Percentiles rank a stretch among this genome's conserved stretches.
Evolutionary conservation across 1,140 invertebrate genomes (phyloP).

Genomic region (Caenorhabditis inopinata): DNA sequence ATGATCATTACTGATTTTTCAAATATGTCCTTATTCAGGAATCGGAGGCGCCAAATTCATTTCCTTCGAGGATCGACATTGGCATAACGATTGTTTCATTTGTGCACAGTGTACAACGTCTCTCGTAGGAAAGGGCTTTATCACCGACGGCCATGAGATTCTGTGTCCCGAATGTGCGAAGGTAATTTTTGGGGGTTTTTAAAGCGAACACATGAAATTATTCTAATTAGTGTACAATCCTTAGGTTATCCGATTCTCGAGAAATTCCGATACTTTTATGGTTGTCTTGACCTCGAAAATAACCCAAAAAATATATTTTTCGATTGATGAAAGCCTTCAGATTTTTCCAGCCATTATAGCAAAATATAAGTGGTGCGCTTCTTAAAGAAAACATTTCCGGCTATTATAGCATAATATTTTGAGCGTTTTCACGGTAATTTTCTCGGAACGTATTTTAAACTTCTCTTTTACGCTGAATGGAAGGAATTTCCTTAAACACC

Average conservation of each 20-base stretch:
- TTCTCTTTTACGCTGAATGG: no score
- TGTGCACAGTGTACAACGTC: slow-evolving; percentile 90
- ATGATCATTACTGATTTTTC: background rate
- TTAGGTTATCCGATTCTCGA: background rate
- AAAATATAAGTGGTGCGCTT: no score
- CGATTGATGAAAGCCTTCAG: no score
- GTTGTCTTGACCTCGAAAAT: no score
- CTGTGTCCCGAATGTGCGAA: slow-evolving; percentile 98
- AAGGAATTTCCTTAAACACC: no score
- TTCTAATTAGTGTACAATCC: background rate
- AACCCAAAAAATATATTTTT: no score
- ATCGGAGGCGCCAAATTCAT: slow-evolving; percentile 98
- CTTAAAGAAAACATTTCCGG: no score
- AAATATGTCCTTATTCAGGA: slow-evolving; percentile 74
- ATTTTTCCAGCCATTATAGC: no score
- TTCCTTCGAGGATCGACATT: slow-evolving; percentile 97
- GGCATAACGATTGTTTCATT: slow-evolving; percentile 96
- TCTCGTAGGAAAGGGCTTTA: slow-evolving; percentile 95
- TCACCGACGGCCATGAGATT: slow-evolving; percentile 93
- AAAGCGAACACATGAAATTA: background rate
- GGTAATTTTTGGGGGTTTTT: slow-evolving; percentile 48
- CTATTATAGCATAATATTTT: no score
- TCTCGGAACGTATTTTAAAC: no score
- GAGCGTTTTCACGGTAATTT: no score
- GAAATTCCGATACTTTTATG: no score